These are phyloP conservation scores for Pristionchus mayeri DNA, from an alignment of 2,888 invertebrate species.

Conservation along the genomic window DNA sequence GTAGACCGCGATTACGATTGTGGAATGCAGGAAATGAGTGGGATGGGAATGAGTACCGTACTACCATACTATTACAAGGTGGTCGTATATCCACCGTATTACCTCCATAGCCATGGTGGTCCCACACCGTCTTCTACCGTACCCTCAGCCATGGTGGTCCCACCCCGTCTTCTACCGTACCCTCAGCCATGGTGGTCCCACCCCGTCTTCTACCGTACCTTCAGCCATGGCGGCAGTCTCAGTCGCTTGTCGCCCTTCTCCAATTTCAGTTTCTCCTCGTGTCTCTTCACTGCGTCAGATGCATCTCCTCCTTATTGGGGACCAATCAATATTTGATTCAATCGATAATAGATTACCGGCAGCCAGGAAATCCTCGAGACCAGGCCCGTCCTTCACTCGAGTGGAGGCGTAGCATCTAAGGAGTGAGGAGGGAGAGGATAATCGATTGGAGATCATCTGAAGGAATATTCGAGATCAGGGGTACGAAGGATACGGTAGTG, in stretches of 20 bases:
- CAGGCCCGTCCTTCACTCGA: constrained; percentile 67
- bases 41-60: no score
- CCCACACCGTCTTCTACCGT: no score
- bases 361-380: constrained; percentile 70
- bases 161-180: no score
- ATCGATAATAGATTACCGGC: constrained; percentile 53
- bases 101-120: no score
- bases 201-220: constrained; percentile 49
- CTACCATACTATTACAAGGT: no score
- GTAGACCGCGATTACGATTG: no score
- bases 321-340: not conserved
- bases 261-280: constrained; percentile 64
- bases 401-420: constrained; percentile 15
- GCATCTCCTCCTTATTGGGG: not conserved
- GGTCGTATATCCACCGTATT: no score
- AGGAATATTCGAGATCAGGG: not conserved
- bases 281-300: constrained; percentile 62
- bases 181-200: no score
- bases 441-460: constrained; percentile 35
- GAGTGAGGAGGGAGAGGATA: constrained; percentile 8
- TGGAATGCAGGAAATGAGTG: no score
- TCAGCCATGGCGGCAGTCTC: constrained; percentile 74
- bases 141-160: no score
- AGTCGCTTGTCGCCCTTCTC: constrained; percentile 68
- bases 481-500: not conserved